Conservation (phyloP, 2,888 invertebrate genomes). For the Palloptera scutellata region DNA sequence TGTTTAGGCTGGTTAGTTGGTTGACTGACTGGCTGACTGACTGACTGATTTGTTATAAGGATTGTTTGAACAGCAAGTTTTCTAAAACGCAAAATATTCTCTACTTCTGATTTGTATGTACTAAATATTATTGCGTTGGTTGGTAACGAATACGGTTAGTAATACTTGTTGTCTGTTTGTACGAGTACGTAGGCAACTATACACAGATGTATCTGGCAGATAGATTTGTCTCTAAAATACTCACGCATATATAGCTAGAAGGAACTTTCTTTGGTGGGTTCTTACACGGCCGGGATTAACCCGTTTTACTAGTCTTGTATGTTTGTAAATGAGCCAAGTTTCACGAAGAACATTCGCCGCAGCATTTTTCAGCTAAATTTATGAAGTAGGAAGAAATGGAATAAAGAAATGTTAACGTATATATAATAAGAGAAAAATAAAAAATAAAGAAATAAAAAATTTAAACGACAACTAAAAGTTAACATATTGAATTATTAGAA, state of each 20-base stretch:
- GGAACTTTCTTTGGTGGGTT: constrained; percentile 98
- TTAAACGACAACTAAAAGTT: constrained; percentile 4
- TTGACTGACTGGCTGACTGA: no score
- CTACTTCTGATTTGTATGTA: no score
- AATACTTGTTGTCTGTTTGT: constrained; percentile 1
- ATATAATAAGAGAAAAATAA: constrained; percentile 14
- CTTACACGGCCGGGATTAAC: constrained; percentile 96
- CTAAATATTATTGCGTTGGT: neutral
- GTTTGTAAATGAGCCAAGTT: constrained; percentile 99
- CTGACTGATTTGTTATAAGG: no score
- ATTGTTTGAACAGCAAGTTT: no score
- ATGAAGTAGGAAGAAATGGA: constrained; percentile 57
- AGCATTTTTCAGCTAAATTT: constrained; percentile 94
- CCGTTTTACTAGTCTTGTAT: constrained; percentile 97
- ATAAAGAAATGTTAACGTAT: constrained; percentile 51
- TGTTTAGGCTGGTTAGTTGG: neutral
- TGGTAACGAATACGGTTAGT: constrained; percentile 10
- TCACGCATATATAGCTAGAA: constrained; percentile 99
- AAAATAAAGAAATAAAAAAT: constrained; percentile 10
- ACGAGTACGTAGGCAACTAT: constrained; percentile 13
- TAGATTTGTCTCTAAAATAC: constrained; percentile 50
- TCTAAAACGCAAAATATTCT: no score
- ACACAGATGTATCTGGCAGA: constrained; percentile 17
- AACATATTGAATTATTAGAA: no score
- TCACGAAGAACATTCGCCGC: constrained; percentile 99